Conservation (phyloP, 1,140 invertebrate genomes). For the Diabrotica undecimpunctata region DNA sequence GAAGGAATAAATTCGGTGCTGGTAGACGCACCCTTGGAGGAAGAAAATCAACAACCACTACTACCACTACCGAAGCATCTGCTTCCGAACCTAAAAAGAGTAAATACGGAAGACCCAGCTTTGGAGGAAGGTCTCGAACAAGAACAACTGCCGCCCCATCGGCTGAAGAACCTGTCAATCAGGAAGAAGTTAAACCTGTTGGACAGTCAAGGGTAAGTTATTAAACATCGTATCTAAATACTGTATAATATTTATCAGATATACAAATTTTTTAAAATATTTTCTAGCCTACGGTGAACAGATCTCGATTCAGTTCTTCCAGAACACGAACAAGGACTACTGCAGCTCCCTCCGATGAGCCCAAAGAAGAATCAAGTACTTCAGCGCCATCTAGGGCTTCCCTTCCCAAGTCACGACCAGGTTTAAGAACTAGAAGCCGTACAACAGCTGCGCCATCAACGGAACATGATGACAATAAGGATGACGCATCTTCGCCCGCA, state of each 20-base stretch:
- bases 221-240: not conserved
- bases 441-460: slow-evolving; percentile 40
- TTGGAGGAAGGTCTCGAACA: slow-evolving; percentile 30
- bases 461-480: slow-evolving; percentile 19
- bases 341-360: slow-evolving; percentile 29
- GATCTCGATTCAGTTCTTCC: slow-evolving; percentile 35
- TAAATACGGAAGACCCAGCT: slow-evolving; percentile 40
- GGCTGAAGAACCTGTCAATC: slow-evolving; percentile 42
- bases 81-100: slow-evolving; percentile 30
- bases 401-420: slow-evolving; percentile 52
- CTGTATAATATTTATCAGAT: slow-evolving; percentile 2
- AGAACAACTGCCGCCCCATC: slow-evolving; percentile 37
- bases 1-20: slow-evolving; percentile 39
- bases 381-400: slow-evolving; percentile 36
- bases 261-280: not conserved
- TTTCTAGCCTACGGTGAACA: slow-evolving; percentile 23
- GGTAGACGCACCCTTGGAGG: slow-evolving; percentile 24
- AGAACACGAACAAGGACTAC: slow-evolving; percentile 35
- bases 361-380: slow-evolving; percentile 27
- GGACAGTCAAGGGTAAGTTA: slow-evolving; percentile 36
- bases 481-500: slow-evolving; percentile 35
- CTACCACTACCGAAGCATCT: slow-evolving; percentile 35
- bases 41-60: slow-evolving; percentile 22
- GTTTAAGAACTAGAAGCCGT: slow-evolving; percentile 50
- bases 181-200: slow-evolving; percentile 50